Percentiles rank a stretch among this genome's conserved stretches.
Conservation (phyloP, 1,140 invertebrate species). For the Andricus grossulariae region DNA sequence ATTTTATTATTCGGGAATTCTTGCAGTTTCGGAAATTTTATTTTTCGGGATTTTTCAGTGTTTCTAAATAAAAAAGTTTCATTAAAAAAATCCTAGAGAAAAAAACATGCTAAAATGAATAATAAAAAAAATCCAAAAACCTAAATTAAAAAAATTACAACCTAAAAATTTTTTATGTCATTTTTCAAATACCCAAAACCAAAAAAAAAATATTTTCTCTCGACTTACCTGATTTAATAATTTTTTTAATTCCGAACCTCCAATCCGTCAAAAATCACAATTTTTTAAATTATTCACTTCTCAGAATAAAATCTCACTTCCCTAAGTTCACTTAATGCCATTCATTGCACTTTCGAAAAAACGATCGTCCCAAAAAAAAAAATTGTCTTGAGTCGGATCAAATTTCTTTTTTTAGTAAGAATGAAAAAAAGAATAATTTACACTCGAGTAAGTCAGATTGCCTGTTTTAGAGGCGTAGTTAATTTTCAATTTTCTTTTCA, state of each 20-base stretch:
- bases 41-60: no score
- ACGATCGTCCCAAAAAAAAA: constrained; percentile 1
- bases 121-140: no score
- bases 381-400: not conserved
- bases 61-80: no score
- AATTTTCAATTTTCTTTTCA: not conserved
- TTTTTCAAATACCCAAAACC: no score
- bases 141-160: no score
- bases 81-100: constrained; percentile 34
- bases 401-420: no score
- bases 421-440: no score
- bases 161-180: no score
- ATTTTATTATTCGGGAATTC: no score
- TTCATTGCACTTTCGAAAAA: not conserved
- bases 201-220: not conserved
- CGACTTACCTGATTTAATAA: not conserved
- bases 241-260: not conserved
- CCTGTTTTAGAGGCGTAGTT: no score
- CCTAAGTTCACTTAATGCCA: not conserved
- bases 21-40: no score
- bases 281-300: constrained; percentile 4
- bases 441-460: no score
- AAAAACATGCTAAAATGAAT: not conserved
- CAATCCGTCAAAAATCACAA: not conserved
- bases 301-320: constrained; percentile 19